Evolutionary conservation across 1,140 invertebrate species (phyloP).

Genomic region (Scaptomyza pallida): DNA sequence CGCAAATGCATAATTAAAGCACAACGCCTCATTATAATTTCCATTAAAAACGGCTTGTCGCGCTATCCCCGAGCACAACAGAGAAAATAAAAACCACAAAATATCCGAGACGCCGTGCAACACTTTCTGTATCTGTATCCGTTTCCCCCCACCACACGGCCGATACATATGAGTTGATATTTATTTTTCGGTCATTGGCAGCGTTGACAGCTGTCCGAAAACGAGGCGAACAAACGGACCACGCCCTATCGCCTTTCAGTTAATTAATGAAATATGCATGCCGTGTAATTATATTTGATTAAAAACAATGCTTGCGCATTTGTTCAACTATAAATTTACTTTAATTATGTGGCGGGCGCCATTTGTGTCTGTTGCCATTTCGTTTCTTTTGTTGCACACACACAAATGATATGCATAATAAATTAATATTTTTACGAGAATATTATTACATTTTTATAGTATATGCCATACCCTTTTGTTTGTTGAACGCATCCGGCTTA

Average conservation of each 20-base stretch:
- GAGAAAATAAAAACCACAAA: slow-evolving; percentile 21
- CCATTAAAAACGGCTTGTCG: slow-evolving; percentile 72
- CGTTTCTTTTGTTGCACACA: slow-evolving; percentile 27
- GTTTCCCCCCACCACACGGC: not conserved
- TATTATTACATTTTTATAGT: slow-evolving; percentile 14
- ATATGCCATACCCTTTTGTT: not conserved
- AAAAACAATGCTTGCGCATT: slow-evolving; percentile 49
- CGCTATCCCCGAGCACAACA: slow-evolving; percentile 1
- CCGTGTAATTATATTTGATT: slow-evolving; percentile 76
- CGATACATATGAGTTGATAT: too few species aligned
- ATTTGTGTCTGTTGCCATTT: slow-evolving; percentile 3
- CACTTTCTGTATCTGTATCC: slow-evolving; percentile 3
- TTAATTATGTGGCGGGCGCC: slow-evolving; percentile 65
- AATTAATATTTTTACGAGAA: slow-evolving; percentile 33
- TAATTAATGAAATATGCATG: slow-evolving; percentile 73
- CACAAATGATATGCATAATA: slow-evolving; percentile 41
- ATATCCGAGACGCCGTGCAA: slow-evolving; percentile 5
- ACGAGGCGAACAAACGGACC: slow-evolving; percentile 5
- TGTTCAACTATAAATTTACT: slow-evolving; percentile 50
- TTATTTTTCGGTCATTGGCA: slow-evolving; percentile 50
- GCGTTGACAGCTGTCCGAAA: slow-evolving; percentile 63
- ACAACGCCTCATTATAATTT: slow-evolving; percentile 75
- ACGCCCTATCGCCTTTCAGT: slow-evolving; percentile 6
- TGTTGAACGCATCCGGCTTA: slow-evolving; percentile 12
- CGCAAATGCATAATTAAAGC: slow-evolving; percentile 74